Evolutionary conservation across 2,888 invertebrate genomes (phyloP), one percentile per base, ranked within the genome.

Genomic region (Agelastica alni): DNA sequence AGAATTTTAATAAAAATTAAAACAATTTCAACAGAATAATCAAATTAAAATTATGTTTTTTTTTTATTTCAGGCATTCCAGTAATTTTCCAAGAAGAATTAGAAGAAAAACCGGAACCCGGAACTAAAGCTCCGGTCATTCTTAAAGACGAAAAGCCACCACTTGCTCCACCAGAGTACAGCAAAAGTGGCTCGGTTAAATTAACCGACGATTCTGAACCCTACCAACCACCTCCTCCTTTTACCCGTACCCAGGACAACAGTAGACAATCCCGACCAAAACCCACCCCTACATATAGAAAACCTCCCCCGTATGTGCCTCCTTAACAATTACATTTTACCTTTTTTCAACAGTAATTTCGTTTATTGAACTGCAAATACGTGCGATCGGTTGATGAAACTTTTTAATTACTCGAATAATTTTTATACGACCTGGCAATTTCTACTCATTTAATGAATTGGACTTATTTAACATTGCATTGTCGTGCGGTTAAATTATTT

Each of bases 281-380:
- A 70, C 87, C 91, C 56, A 91, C 91, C 42, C 93, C 94, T 58
- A 91, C 93, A 67, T 94, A 95, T 83, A 87, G 95, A 73, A 93
- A 94, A 79, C 96, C 96, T 44, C 96, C 96, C 58, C 96, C 96
- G 30, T 96, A 97, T 78, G 96, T 96, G 70, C 96, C 96, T 67
- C 96, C 96, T 79, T 96, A 96, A 94, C 75, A 74, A 70, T 72
- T 75, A 68, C 72, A 74, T 56, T 75, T 75, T 54, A 74, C 71
- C 5, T 75, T 75, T 64, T 73, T 73, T 55, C 70, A 72, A 68
- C 72, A 74, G 68, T 71, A 73, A 72, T 42, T 54, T 41, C 48
- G 48, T 58, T 57, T 51, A 43, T 39, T 20, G 42, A 43, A 60
- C 60, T 62, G 63, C 63, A 60, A 64, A 60, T 53, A 53, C 51